These are phyloP conservation scores for Lepidotrigona ventralis DNA, from an alignment of 1,140 invertebrate species.

Conservation along the genomic window DNA sequence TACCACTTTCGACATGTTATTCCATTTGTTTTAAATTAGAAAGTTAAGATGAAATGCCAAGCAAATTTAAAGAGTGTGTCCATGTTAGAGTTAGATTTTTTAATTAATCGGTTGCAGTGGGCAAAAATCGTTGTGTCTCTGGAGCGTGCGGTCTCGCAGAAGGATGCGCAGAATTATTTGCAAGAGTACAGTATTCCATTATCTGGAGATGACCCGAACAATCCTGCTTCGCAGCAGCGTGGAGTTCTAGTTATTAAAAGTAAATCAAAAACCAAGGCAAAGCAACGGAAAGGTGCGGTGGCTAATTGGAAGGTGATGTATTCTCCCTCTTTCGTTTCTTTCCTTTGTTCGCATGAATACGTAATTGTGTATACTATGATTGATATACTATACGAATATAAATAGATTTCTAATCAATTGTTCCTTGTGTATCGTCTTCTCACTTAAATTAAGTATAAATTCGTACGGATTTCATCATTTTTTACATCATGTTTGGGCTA, in stretches of 20 bases:
- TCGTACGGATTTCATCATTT: no score
- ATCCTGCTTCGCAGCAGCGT: constrained; percentile 87
- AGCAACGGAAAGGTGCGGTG: constrained; percentile 97
- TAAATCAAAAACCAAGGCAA: constrained; percentile 96
- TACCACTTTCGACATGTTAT: background rate
- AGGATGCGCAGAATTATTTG: constrained; percentile 93
- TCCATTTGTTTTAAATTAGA: background rate
- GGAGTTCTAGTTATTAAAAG: constrained; percentile 99
- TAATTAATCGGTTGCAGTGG: constrained; percentile 85
- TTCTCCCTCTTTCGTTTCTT: background rate
- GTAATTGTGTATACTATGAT: no score
- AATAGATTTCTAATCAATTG: no score
- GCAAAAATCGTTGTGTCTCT: constrained; percentile 98
- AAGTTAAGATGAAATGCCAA: background rate
- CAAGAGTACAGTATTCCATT: constrained; percentile 97
- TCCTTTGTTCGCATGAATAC: no score
- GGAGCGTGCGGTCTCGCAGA: constrained; percentile 94
- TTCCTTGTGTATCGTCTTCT: no score
- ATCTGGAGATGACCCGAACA: constrained; percentile 87
- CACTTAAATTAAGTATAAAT: no score
- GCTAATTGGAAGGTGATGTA: constrained; percentile 95
- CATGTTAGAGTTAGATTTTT: background rate
- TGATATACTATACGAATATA: no score
- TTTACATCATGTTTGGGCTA: no score
- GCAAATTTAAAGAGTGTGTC: background rate